phyloP scores from a whole-genome alignment of 2,113 vertebrate genomes.

The Zosterops lateralis region DNA sequence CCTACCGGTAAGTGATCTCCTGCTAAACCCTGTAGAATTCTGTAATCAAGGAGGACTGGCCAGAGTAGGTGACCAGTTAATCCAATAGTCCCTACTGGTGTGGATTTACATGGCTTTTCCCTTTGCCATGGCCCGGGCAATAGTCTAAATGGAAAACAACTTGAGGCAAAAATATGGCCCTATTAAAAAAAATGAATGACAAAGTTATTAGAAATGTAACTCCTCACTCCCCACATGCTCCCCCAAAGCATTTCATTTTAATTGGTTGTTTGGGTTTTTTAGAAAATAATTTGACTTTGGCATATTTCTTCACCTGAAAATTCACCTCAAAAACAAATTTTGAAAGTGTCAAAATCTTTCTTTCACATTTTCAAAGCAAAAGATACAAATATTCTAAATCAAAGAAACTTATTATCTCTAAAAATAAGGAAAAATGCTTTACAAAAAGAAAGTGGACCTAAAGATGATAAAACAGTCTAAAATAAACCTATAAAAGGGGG shows the following conservation, averaged over 20 bases:
- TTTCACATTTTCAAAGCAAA: not conserved
- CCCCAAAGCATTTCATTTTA: not conserved
- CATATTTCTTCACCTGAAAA: not conserved
- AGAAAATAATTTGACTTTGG: not conserved
- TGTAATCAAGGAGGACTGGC: not conserved
- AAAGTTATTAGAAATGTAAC: not conserved
- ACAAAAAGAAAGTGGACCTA: not conserved
- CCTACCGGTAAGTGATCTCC: constrained; percentile 47
- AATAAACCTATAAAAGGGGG: not conserved
- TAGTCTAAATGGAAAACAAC: not conserved
- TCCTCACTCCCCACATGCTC: fast-evolving
- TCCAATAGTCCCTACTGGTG: not conserved
- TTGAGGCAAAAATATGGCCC: not conserved
- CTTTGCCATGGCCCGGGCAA: not conserved
- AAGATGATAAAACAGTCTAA: not conserved
- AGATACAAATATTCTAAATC: not conserved
- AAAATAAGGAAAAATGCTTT: not conserved
- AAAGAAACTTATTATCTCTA: not conserved
- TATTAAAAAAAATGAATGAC: not conserved
- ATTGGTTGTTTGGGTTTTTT: fast-evolving
- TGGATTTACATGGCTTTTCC: not conserved
- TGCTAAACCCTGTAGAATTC: not conserved
- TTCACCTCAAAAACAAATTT: not conserved
- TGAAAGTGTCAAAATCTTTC: not conserved
- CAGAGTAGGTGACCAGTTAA: not conserved